Evolutionary conservation across 92 coral and sea anemone genomes (phyloP), one percentile per base, ranked within the genome.

Genomic region (Actinernus sp.): DNA sequence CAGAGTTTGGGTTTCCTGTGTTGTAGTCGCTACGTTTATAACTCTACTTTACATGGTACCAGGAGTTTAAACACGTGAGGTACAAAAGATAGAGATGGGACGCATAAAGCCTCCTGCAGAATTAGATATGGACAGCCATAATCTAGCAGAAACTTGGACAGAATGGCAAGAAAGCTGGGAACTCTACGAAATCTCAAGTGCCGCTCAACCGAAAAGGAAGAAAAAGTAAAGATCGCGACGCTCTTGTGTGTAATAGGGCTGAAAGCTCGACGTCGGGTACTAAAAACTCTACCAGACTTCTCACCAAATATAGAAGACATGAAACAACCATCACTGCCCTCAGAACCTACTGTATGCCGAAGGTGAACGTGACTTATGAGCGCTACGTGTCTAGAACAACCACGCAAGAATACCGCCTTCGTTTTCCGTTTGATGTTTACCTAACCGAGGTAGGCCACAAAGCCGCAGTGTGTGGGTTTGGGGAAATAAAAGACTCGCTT

Each of bases 401-500:
- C 30, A 75, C 82, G n/a, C 72, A 53, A 44, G 65, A 52, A 47
- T 49, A 54, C 27, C 64, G 74, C 23, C n/a, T n/a, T n/a, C n/a
- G n/a, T n/a, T n/a, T n/a, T n/a, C 29, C 56, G 31, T 63, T 75
- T 21, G 73, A 75, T 55, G 38, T 57, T 26, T 75, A 50, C 51
- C 63, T 63, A 61, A 63, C 82, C 20, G 73, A 75, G 49, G 61
- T 75, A 16, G 45, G 66, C 51, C 53, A 55, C 50, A 73, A 55
- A 18, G 66, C 74, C 43, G 55, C 55, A 28, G 14, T 77, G 77
- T 40, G 70, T 66, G n/a, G n/a, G n/a, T n/a, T n/a, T 48, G 69
- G 63, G 55, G 84, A 31, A 3, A 26, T 77, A 13, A 77, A 77
- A 27, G 77, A 77, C 45, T 58, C 82, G 20, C 65, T 63, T n/a